Evolutionary conservation across 2,888 invertebrate genomes (phyloP).

Genomic region (Cerastis leucographa): DNA sequence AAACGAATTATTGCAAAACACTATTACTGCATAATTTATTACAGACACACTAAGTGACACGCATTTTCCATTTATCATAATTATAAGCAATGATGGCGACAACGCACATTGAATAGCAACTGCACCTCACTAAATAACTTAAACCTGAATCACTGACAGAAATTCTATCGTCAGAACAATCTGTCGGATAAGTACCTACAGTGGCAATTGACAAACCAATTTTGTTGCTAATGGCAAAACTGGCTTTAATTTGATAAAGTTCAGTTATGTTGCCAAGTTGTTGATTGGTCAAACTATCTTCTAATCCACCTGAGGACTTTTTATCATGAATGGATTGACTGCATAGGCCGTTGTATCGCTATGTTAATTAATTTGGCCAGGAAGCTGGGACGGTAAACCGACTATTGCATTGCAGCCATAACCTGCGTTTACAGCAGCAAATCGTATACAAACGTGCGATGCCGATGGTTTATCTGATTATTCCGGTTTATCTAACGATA

Average conservation of each 20-base stretch:
- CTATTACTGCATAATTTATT: conserved; percentile 32
- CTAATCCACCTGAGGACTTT: neutral
- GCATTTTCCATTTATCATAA: conserved; percentile 52
- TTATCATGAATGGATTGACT: neutral
- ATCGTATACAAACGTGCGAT: neutral
- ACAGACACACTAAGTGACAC: conserved; percentile 2
- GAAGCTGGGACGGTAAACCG: neutral
- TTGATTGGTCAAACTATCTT: neutral
- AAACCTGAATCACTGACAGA: conserved; percentile 43
- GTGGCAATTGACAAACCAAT: conserved; percentile 20
- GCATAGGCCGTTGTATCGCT: neutral
- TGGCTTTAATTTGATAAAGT: neutral
- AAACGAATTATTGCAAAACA: conserved; percentile 31
- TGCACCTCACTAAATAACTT: conserved; percentile 22
- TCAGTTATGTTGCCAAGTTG: neutral
- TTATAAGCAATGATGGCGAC: conserved; percentile 25
- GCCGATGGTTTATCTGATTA: conserved; percentile 16
- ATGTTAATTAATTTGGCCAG: neutral
- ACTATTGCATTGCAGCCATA: neutral
- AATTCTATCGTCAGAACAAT: conserved; percentile 34
- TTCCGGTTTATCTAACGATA: conserved; percentile 33
- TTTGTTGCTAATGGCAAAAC: neutral
- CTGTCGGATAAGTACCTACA: conserved; percentile 18
- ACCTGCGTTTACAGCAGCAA: conserved; percentile 8
- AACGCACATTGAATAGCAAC: conserved; percentile 33